These are phyloP conservation scores for Acanthornis magna DNA, from an alignment of 2,797 vertebrate genomes.

Conservation along the genomic window DNA sequence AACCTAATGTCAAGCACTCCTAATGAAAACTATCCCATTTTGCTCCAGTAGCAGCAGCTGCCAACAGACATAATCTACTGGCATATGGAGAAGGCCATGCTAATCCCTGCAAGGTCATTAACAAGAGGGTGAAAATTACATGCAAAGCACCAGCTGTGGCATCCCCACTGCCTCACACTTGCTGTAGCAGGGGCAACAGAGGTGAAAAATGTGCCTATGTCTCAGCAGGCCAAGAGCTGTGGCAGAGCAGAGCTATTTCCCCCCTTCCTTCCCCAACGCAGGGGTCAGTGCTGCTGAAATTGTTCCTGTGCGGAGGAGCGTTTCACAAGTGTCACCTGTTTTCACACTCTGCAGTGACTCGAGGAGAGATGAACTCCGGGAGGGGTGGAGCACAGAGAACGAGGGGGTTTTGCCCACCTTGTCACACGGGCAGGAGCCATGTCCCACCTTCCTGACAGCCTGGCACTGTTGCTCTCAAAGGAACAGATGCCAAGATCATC, in stretches of 20 bases:
- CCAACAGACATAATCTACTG: conserved; percentile 68
- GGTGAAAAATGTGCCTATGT: conserved; percentile 18
- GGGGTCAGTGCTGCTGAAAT: background rate
- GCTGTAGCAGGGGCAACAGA: conserved; percentile 36
- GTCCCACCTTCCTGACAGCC: background rate
- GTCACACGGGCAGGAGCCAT: fast-evolving
- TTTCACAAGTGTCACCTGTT: background rate
- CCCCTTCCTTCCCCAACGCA: background rate
- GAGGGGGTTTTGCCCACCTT: background rate
- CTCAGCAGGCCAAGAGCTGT: background rate
- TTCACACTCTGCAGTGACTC: background rate
- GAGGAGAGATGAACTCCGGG: background rate
- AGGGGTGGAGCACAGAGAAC: background rate
- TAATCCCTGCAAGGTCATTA: conserved; percentile 75
- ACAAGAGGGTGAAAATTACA: conserved; percentile 72
- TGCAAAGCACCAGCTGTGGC: conserved; percentile 69
- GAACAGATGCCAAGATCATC: background rate
- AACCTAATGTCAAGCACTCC: conserved; percentile 68
- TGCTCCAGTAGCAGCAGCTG: conserved; percentile 68
- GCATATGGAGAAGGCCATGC: conserved; percentile 72
- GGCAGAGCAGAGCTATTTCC: conserved; percentile 9
- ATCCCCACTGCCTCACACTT: conserved; percentile 67
- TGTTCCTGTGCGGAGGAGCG: background rate
- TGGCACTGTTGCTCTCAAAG: background rate
- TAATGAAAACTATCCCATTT: conserved; percentile 76